Evolutionary conservation across 2,113 vertebrate genomes (phyloP).

Genomic region (Lycaon pictus): DNA sequence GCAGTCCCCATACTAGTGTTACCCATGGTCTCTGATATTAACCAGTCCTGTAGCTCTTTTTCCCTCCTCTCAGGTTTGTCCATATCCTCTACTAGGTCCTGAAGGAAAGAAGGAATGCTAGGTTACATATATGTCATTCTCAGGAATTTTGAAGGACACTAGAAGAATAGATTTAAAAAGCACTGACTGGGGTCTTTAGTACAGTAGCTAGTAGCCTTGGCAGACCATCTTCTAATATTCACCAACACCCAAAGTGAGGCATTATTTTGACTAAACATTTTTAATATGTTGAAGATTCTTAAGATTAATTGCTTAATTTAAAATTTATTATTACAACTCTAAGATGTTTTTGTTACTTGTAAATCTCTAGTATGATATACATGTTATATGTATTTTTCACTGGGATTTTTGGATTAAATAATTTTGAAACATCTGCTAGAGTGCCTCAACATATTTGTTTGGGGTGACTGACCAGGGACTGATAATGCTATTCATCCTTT

Average conservation of each 20-base stretch:
- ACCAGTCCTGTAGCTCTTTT: neutral
- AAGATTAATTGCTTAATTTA: conserved; percentile 40
- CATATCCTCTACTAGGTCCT: neutral
- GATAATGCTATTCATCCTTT: conserved; percentile 26
- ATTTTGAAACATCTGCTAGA: neutral
- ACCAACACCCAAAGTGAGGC: neutral
- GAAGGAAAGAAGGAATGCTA: neutral
- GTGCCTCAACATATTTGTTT: neutral
- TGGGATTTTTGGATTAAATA: conserved; percentile 2
- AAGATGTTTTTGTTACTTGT: neutral
- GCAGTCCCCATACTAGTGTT: neutral
- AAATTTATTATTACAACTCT: conserved; percentile 16
- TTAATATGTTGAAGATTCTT: conserved; percentile 25
- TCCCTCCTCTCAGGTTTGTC: neutral
- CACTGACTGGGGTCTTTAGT: neutral
- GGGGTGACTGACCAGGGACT: neutral
- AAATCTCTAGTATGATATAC: neutral
- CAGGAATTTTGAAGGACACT: neutral
- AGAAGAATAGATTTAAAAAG: conserved; percentile 30
- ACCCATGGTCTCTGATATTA: neutral
- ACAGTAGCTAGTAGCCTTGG: neutral
- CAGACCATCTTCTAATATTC: neutral
- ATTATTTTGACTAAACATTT: conserved; percentile 47
- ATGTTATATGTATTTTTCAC: neutral
- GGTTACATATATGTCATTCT: neutral